Base-by-base conservation (phyloP, 2,113 vertebrate species). In the Tachuris rubrigastra region DNA sequence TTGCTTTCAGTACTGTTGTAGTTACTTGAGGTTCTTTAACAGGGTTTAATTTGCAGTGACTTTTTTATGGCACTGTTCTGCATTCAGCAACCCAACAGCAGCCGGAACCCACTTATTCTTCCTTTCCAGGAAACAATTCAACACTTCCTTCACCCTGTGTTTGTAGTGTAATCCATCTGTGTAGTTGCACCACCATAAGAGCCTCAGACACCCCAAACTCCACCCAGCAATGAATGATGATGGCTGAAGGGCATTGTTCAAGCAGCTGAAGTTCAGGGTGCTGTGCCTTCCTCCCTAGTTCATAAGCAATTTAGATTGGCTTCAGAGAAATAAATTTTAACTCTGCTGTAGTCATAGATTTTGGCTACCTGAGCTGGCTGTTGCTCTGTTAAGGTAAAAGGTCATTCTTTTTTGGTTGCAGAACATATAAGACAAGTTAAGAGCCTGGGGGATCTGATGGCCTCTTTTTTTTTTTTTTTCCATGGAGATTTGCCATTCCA, bases 81-180 rank as follows among this genome's bases (percentile, higher is more conserved):
- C 42, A 50, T 52, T 67, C 78, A 76, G 53, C 25, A 73, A 25
- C 33, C 11, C 2, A 1, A 53, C 18, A 75, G 71, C 31, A 83
- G 13, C 37, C 9, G 56, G 59, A 83, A 30, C 2, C 2, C 59
- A 39, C 10, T 5, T 68, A 84, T 77, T 74, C 4, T 23, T 53
- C 31, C 6, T 62, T 66, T 53, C 41, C n/a, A 11, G 0, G n/a
- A n/a, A n/a, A n/a, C n/a, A n/a, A n/a, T 6, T 21, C 0, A 0
- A 3, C n/a, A 7, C 35, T 27, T 50, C 23, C 93, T 77, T 65
- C 63, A 80, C 31, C 56, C 21, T 27, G 0, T 19, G 11, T 52
- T 76, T 87, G 5, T 20, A 17, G 6, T 10, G 14, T 13, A 59
- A 60, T 35, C 20, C 12, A 3, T 21, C 5, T 10, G 10, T 46